A percentile compares a stretch with the other conserved stretches of the same genome.
These are phyloP conservation scores for Zaprionus obscuricornis DNA, from an alignment of 2,888 invertebrate genomes.

Conservation along the genomic window DNA sequence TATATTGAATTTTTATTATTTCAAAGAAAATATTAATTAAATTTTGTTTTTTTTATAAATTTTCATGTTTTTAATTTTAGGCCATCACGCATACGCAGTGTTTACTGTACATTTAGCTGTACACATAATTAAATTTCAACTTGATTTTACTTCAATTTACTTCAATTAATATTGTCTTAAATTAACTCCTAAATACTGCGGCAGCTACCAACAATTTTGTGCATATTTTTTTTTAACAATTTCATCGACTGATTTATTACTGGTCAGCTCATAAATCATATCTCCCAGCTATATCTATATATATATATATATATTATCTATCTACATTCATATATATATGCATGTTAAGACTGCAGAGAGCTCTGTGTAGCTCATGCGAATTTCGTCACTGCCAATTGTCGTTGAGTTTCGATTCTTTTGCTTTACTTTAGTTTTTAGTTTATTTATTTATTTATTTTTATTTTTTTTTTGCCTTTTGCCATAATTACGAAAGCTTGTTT, in stretches of 20 bases:
- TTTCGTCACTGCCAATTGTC: conserved; percentile 42
- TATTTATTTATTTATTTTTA: conserved; percentile 3
- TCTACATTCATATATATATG: conserved; percentile 7
- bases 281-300: conserved; percentile 14
- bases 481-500: conserved; percentile 57
- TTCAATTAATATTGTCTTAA: conserved; percentile 17
- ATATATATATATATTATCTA: conserved; percentile 1
- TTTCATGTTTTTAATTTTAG: too few relatives aligned
- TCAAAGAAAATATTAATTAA: too few relatives aligned
- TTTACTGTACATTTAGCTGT: too few relatives aligned
- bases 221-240: conserved; percentile 15
- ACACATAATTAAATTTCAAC: too few relatives aligned
- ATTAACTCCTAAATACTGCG: conserved; percentile 22
- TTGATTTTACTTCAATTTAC: too few relatives aligned
- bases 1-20: too few relatives aligned
- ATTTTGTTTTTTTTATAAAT: too few relatives aligned
- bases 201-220: conserved; percentile 11
- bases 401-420: conserved; percentile 11
- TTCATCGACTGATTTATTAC: conserved; percentile 45
- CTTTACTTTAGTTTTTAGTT: conserved; percentile 9
- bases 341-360: too few relatives aligned
- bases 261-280: conserved; percentile 52
- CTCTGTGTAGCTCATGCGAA: conserved; percentile 24
- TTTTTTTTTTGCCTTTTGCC: conserved; percentile 13
- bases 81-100: too few relatives aligned